Evolutionary conservation across 2,888 invertebrate species (phyloP).

Genomic region (Masnerella sp.): DNA sequence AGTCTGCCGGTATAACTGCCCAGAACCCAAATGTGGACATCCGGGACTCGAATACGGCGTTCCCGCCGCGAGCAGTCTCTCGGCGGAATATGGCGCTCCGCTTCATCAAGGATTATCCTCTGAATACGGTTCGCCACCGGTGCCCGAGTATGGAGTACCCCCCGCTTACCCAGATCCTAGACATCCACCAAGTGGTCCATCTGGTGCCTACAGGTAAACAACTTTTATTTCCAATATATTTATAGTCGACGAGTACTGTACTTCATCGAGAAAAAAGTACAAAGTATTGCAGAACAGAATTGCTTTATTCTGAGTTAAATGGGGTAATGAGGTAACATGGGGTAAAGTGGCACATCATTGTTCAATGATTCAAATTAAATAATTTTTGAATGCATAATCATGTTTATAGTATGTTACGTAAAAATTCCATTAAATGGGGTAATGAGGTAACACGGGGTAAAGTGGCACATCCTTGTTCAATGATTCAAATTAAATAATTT

Average conservation of each 20-base stretch:
- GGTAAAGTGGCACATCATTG: no score
- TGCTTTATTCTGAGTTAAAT: no score
- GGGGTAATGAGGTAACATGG: no score
- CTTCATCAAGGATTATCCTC: conserved; percentile 79
- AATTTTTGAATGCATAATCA: no score
- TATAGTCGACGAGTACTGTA: not conserved
- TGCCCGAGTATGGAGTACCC: conserved; percentile 86
- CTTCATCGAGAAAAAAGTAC: no score
- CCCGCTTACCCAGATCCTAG: conserved; percentile 92
- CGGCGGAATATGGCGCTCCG: conserved; percentile 84
- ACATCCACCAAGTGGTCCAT: conserved; percentile 88
- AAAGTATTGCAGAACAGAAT: no score
- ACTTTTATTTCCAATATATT: conserved; percentile 27
- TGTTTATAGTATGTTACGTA: no score
- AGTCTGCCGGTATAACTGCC: conserved; percentile 95
- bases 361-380: no score
- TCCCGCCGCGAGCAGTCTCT: conserved; percentile 76
- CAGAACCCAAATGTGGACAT: conserved; percentile 90
- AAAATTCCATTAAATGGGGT: no score
- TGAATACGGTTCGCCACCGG: conserved; percentile 85
- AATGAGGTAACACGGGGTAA: no score
- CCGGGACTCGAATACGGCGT: conserved; percentile 78
- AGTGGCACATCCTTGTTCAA: no score
- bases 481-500: no score
- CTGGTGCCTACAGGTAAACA: conserved; percentile 83